Percentiles rank a stretch among this genome's conserved stretches.
phyloP scores from a whole-genome alignment of 2,113 vertebrate species.

The Ceyx margarethae region DNA sequence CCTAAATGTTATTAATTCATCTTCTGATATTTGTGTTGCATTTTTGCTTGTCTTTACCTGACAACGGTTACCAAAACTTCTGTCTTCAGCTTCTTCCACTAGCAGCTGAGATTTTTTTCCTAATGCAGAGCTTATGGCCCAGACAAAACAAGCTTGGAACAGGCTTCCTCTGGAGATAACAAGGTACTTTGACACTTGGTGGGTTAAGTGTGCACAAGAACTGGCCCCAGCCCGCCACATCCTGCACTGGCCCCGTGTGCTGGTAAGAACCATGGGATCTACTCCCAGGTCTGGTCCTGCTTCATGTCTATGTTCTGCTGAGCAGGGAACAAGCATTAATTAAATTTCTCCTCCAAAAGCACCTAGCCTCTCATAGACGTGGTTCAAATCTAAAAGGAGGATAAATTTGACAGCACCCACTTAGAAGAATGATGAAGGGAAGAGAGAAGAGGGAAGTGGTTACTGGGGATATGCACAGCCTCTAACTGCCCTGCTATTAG shows the following conservation, averaged over 20 bases:
- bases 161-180: background rate
- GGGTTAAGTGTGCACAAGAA: background rate
- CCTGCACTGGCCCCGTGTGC: accelerated
- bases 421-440: background rate
- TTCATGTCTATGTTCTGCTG: background rate
- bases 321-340: accelerated
- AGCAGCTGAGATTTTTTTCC: background rate
- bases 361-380: background rate
- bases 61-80: background rate
- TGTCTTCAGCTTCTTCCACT: background rate
- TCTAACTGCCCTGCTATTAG: background rate
- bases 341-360: background rate
- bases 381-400: background rate
- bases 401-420: background rate
- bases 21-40: background rate
- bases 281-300: background rate
- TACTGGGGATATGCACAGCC: background rate
- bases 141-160: background rate
- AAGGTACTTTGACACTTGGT: accelerated
- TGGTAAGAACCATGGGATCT: background rate
- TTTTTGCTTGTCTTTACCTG: background rate
- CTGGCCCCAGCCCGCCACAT: background rate
- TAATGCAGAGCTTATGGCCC: background rate
- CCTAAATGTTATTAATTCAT: background rate
- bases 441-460: background rate